Evolutionary conservation across 2,888 invertebrate species (phyloP), one percentile per base, ranked within the genome.

Genomic region (Meloe dianella): DNA sequence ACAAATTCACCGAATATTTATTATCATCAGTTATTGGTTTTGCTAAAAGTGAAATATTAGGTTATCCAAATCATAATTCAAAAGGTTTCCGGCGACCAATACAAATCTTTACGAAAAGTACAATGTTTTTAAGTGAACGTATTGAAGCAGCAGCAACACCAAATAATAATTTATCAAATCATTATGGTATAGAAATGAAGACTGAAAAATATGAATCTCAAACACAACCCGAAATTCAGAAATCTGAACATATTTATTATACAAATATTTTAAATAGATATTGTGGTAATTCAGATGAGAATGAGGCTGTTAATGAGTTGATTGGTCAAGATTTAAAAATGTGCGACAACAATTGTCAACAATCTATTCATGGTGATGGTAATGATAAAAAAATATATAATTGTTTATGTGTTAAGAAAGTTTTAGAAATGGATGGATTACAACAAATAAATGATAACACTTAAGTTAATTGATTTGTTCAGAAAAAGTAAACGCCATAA

Each of bases 1-100:
- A 95, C 76, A 92, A 94, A 80, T 99, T 98, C 83, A 92, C 94
- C 61, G 95, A 97, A 79, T 98, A 93, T 84, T 87, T 99, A 41
- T 86, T 98, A 4, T 93, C 93, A 24, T 88, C 92, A 0, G 96
- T 96, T 80, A 94, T 98, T 57, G 97, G 97, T 5, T 98, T 97
- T 85, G 91, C 91, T 79, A 94, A 94, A 80, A 94, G 94, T 80
- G 94, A 94, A 80, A 91, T 93, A 2, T 85, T 97, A 56, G 95
- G 93, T 30, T 91, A 90, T 66, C 88, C 89, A 1, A 92, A 95
- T 5, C 88, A 90, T 77, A 90, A 91, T 68, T 91, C 93, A 72
- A 95, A 94, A 85, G 97, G 97, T 24, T 96, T 96, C 84, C 91
- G 93, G 73, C 87, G 95, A 51, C 94, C 95, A 10, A 92, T 95